Evolutionary conservation across 2,113 vertebrate species (phyloP).

Genomic region (Dunckerocampus dactyliophorus): DNA sequence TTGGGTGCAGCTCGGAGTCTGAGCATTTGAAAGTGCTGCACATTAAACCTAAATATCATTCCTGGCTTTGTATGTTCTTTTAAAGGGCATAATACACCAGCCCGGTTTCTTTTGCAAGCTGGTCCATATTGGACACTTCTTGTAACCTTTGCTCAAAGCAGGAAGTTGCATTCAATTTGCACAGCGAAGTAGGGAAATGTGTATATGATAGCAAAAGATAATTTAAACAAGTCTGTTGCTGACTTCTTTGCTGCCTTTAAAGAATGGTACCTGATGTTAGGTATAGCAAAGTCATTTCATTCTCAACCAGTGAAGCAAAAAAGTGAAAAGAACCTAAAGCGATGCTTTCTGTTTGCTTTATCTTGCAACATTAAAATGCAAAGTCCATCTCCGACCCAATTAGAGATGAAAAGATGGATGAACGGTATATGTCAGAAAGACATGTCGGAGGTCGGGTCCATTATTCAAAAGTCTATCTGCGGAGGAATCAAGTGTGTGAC

Average conservation of each 20-base stretch:
- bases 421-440: neutral
- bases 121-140: neutral
- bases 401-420: conserved; percentile 2
- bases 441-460: conserved; percentile 12
- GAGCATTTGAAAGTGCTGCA: conserved; percentile 15
- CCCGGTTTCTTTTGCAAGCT: neutral
- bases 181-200: no score
- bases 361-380: neutral
- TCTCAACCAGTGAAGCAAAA: no score
- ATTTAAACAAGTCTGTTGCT: no score
- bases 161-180: neutral
- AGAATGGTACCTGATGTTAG: no score
- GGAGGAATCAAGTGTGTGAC: conserved; percentile 37
- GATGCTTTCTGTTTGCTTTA: neutral
- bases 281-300: no score
- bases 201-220: no score
- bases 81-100: neutral
- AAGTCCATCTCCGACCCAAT: neutral
- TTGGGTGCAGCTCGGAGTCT: no score
- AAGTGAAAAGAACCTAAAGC: neutral
- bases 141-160: neutral
- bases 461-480: conserved; percentile 25
- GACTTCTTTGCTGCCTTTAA: no score
- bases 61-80: conserved; percentile 15
- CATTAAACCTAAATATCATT: conserved; percentile 13